These are phyloP conservation scores for Falco columbarius DNA, from an alignment of 2,797 vertebrate species.

Conservation along the genomic window DNA sequence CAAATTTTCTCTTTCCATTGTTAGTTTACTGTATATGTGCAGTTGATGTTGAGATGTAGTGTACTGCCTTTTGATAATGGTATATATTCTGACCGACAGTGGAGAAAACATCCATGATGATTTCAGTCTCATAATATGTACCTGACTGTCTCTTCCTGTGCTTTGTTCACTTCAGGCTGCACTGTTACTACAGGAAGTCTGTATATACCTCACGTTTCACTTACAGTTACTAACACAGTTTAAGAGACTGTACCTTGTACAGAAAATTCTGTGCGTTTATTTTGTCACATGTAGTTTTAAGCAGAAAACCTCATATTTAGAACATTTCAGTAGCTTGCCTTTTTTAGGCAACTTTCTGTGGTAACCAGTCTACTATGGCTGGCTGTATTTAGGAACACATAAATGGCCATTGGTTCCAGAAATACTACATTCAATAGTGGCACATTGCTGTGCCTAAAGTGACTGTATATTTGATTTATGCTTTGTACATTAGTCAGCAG, in stretches of 20 bases:
- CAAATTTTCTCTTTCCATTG: neutral
- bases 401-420: neutral
- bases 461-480: neutral
- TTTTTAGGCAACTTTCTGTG: neutral
- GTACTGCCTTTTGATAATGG: neutral
- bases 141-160: constrained; percentile 2
- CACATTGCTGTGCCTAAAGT: accelerated
- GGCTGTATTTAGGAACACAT: neutral
- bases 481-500: neutral
- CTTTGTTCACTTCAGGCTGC: constrained; percentile 23
- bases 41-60: neutral
- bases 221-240: neutral
- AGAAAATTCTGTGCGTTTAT: neutral
- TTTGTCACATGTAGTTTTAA: neutral
- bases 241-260: neutral
- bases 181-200: neutral
- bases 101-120: neutral
- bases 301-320: neutral
- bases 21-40: neutral
- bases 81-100: neutral
- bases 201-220: neutral
- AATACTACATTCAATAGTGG: accelerated
- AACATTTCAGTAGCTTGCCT: neutral
- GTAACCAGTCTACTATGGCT: neutral
- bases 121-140: neutral